Percentiles rank a stretch among this genome's conserved stretches.
Evolutionary conservation across 2,113 vertebrate genomes (phyloP).

Genomic region (Limanda limanda): DNA sequence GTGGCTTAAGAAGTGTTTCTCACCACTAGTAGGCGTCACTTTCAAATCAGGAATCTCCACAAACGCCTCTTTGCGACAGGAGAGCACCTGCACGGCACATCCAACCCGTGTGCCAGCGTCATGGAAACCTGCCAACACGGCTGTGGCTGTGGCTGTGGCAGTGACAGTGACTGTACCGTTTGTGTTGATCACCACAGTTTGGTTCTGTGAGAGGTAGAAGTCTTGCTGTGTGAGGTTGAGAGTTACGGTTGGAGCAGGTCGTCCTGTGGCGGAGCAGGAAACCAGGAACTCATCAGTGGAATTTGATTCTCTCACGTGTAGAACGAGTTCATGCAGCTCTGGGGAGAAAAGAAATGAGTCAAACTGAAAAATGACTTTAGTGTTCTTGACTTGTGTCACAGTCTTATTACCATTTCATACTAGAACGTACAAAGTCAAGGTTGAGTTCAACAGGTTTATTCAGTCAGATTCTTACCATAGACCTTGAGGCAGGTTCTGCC

Average conservation of each 20-base stretch:
- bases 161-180: conserved; percentile 52
- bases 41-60: not conserved
- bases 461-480: conserved; percentile 47
- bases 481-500: conserved; percentile 33
- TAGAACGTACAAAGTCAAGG: too few relatives aligned
- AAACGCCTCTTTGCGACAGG: not conserved
- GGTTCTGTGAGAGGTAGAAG: not conserved
- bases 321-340: conserved; percentile 58
- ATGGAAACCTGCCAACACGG: not conserved
- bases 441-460: not conserved
- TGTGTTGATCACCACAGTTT: not conserved
- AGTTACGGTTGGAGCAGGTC: conserved; percentile 50
- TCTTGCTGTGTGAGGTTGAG: not conserved
- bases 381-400: too few relatives aligned
- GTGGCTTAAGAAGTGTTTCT: not conserved
- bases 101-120: not conserved
- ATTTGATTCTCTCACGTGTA: conserved; percentile 21
- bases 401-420: too few relatives aligned
- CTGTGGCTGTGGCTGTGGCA: too few relatives aligned
- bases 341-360: not conserved
- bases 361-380: not conserved
- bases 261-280: conserved; percentile 60
- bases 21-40: conserved; percentile 6
- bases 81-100: conserved; percentile 32
- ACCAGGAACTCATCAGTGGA: not conserved